Conservation (phyloP, 2,797 vertebrate species). For the Hippocampus kuda region DNA sequence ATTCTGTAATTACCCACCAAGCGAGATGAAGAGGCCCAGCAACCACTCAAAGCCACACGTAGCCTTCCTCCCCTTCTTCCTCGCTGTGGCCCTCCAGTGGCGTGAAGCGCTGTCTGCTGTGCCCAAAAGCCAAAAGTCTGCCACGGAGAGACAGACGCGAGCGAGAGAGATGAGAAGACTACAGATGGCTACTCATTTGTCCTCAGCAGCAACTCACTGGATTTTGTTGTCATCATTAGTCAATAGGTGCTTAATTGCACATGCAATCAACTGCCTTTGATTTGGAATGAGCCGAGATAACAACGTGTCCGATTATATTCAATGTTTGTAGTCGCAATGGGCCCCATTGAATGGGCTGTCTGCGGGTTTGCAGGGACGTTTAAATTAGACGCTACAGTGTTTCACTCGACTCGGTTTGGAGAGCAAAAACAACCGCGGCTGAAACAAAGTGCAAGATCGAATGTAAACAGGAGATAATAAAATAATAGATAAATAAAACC, state of each 20-base stretch:
- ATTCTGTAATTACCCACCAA: constrained; percentile 74
- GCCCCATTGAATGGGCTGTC: not conserved
- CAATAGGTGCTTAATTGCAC: not conserved
- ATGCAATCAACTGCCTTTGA: not conserved
- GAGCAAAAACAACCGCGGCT: not conserved
- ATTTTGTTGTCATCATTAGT: constrained; percentile 32
- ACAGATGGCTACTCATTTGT: constrained; percentile 31
- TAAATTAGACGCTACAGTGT: not conserved
- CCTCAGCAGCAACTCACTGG: constrained; percentile 23
- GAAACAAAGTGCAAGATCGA: not conserved
- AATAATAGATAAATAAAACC: not conserved
- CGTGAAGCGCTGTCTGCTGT: constrained; percentile 35
- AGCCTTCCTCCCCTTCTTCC: constrained; percentile 32
- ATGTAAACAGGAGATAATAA: not conserved
- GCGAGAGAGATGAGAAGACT: constrained; percentile 27
- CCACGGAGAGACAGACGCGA: constrained; percentile 28
- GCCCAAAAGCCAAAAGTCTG: constrained; percentile 15
- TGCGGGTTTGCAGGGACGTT: not conserved
- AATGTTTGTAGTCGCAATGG: not conserved
- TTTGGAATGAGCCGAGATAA: not conserved
- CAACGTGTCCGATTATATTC: not conserved
- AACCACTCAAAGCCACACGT: constrained; percentile 62
- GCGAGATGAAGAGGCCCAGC: constrained; percentile 69
- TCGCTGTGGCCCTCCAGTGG: constrained; percentile 18
- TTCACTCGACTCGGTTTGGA: not conserved